These are phyloP conservation scores for Sylvia borin DNA, from an alignment of 2,797 vertebrate species.

Conservation along the genomic window DNA sequence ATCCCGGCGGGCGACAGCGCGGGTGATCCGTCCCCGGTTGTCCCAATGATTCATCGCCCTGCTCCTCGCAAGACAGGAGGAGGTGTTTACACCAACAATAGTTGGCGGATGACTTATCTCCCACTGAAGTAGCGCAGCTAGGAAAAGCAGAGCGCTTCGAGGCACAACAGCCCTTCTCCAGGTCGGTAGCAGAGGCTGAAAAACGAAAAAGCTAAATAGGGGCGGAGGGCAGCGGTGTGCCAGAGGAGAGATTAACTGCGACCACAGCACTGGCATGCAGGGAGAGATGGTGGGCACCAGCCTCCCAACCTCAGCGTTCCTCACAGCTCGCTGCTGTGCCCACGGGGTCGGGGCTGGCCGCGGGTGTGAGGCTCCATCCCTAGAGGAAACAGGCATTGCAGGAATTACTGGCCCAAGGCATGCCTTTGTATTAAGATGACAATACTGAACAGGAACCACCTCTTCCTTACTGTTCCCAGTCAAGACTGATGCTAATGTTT, in stretches of 20 bases:
- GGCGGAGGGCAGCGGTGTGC: background rate
- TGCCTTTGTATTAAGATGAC: background rate
- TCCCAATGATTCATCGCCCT: rapidly evolving
- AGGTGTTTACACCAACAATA: background rate
- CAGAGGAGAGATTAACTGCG: background rate
- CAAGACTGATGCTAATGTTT: background rate
- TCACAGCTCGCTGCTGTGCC: background rate
- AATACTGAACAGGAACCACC: background rate
- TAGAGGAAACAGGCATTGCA: background rate
- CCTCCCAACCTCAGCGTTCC: rapidly evolving
- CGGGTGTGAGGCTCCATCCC: rapidly evolving
- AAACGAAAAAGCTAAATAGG: background rate
- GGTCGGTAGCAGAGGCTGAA: rapidly evolving
- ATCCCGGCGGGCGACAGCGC: background rate
- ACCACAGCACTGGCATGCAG: rapidly evolving
- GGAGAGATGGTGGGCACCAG: background rate
- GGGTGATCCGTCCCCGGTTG: rapidly evolving
- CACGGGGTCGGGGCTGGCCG: rapidly evolving
- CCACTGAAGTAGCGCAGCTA: rapidly evolving
- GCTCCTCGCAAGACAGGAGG: background rate
- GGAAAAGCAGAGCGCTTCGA: background rate
- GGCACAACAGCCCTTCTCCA: background rate
- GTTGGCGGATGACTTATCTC: background rate
- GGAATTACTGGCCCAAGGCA: background rate
- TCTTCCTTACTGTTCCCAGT: background rate